phyloP scores from a whole-genome alignment of 2,113 vertebrate species.

The Lycocorax pyrrhopterus region DNA sequence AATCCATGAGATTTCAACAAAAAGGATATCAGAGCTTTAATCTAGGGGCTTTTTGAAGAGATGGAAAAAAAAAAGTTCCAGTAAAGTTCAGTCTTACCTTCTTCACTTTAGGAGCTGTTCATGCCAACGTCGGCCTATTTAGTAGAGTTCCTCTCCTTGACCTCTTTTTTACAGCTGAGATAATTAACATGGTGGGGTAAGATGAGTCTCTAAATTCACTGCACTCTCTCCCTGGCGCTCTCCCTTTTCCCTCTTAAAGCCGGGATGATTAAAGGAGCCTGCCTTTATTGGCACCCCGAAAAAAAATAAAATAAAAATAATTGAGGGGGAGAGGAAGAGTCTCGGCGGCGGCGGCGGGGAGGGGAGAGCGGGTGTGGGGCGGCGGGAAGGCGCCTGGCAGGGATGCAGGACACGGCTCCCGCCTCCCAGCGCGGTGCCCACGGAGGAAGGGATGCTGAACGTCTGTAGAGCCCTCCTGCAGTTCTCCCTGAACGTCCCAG shows the following conservation, averaged over 20 bases:
- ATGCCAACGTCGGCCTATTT: slow-evolving; percentile 70
- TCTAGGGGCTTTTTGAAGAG: slow-evolving; percentile 76
- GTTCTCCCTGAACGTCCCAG: background rate
- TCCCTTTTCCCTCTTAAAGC: slow-evolving; percentile 35
- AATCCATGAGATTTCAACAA: slow-evolving; percentile 75
- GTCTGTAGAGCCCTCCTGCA: background rate
- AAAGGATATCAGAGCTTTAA: slow-evolving; percentile 73
- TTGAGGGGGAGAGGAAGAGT: slow-evolving; percentile 50
- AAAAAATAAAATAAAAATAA: slow-evolving; percentile 56
- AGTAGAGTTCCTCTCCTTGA: slow-evolving; percentile 66
- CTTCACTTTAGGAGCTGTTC: slow-evolving; percentile 59
- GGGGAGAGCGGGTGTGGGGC: background rate
- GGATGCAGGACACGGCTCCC: background rate
- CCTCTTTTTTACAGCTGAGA: slow-evolving; percentile 62
- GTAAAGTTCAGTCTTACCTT: slow-evolving; percentile 72
- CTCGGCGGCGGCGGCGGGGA: background rate
- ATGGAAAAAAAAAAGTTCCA: slow-evolving; percentile 73
- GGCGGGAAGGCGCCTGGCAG: background rate
- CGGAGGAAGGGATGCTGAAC: background rate
- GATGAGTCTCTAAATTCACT: slow-evolving; percentile 70
- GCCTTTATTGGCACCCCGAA: slow-evolving; percentile 45
- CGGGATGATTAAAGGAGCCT: slow-evolving; percentile 37
- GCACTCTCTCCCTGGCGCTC: slow-evolving; percentile 48
- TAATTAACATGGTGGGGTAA: slow-evolving; percentile 72
- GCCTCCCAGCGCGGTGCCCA: background rate